Base-by-base conservation (phyloP, 2,113 vertebrate genomes). In the Alethe castanea region DNA sequence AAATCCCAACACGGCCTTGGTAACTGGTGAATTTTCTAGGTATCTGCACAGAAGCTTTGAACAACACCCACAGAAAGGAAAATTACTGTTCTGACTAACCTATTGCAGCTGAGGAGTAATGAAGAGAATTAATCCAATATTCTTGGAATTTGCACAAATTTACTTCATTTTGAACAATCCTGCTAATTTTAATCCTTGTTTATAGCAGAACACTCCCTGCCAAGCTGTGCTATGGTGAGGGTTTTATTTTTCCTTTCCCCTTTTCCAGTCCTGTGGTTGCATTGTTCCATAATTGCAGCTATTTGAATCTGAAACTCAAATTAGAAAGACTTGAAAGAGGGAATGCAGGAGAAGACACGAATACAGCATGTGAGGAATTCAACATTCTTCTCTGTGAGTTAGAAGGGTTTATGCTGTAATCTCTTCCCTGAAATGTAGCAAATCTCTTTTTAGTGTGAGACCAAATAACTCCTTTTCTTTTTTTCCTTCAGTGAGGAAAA, bases 231-330 rank as follows among this genome's bases (percentile, higher is more conserved):
- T 82, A 3, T 54, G 26, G 31, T 33, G 22, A 10, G 45, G 5
- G 4, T 53, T 66, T 38, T 60, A 19, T 60, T 66, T 69, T 45
- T 10, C 3, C 14, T 62, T 84, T 81, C 67, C 31, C 10, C 85
- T 52, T 53, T 53, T 38, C 44, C 19, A 28, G 50, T 52, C 13
- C 47, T 54, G 18, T 89, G 53, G 53, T 57, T 65, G n/a, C 91
- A 70, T 89, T 90, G 54, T 93, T 91, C 85, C 66, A 40, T 82
- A 88, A 94, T 59, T 82, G 47, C 47, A 90, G 67, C 42, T 80
- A 22, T 77, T 88, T 80, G 66, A 82, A 69, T 79, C 24, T 67
- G 42, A 70, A 94, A 62, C n/a, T 76, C 59, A 50, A 86, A 59
- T 85, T 64, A 74, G 65, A 74, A 91, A 35, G 65, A 17, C 40